These are phyloP conservation scores for Dicyrtomina minuta DNA, from an alignment of 2,888 invertebrate genomes.

Conservation along the genomic window DNA sequence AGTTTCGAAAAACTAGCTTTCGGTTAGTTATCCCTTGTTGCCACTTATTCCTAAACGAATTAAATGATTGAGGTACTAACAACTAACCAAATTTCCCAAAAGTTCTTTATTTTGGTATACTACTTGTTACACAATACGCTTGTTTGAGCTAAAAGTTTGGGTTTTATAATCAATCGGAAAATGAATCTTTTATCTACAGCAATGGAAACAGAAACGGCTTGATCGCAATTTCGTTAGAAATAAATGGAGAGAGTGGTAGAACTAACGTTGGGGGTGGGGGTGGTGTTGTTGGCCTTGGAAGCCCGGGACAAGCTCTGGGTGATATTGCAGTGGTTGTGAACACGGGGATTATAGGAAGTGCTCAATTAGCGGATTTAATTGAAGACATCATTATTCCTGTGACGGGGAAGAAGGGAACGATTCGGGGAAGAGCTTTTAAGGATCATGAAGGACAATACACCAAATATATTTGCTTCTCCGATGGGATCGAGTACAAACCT, in stretches of 20 bases:
- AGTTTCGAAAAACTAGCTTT: too few species aligned
- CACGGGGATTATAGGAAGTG: background rate
- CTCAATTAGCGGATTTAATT: background rate
- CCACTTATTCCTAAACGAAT: too few species aligned
- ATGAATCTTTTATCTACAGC: too few species aligned
- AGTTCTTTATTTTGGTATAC: too few species aligned
- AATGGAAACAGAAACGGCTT: background rate
- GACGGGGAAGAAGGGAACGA: conserved; percentile 54
- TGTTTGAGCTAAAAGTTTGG: too few species aligned
- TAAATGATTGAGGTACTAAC: too few species aligned
- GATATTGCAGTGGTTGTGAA: background rate
- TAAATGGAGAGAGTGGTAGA: background rate
- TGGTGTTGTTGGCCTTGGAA: background rate
- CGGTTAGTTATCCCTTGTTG: too few species aligned
- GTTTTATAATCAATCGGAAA: too few species aligned
- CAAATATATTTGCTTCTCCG: conserved; percentile 55
- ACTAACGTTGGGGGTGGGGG: background rate
- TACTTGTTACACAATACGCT: too few species aligned
- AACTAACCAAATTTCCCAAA: too few species aligned
- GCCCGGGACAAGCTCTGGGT: background rate
- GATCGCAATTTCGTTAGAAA: background rate
- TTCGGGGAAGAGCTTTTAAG: conserved; percentile 54
- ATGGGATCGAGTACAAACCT: conserved; percentile 56
- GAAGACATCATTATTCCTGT: conserved; percentile 55
- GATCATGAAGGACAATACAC: conserved; percentile 54